These are phyloP conservation scores for Ceratitis capitata DNA, from an alignment of 1,140 invertebrate genomes.

Conservation along the genomic window DNA sequence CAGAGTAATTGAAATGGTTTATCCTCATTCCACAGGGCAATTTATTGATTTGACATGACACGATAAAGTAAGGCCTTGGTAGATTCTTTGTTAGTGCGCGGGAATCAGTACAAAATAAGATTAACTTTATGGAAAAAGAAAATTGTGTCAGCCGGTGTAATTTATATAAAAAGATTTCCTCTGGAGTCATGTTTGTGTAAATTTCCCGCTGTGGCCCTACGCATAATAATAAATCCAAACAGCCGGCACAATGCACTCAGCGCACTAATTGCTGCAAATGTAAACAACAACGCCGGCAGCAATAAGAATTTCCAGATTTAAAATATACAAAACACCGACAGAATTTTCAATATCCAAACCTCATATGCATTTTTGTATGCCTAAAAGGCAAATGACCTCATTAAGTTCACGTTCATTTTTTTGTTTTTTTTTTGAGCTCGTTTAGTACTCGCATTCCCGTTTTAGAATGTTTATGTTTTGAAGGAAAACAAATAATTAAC, in stretches of 20 bases:
- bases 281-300: not conserved
- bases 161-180: too few relatives aligned
- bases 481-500: not conserved
- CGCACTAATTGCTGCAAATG: not conserved
- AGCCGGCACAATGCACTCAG: not conserved
- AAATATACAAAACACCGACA: not conserved
- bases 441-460: not conserved
- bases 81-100: too few relatives aligned
- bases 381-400: slow-evolving; percentile 27
- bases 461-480: not conserved
- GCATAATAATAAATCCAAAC: not conserved
- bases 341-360: not conserved
- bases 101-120: too few relatives aligned
- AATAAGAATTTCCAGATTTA: not conserved
- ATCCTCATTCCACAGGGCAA: too few relatives aligned
- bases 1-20: too few relatives aligned
- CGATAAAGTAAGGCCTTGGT: too few relatives aligned
- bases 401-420: not conserved
- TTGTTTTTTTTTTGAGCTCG: not conserved
- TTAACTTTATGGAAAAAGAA: too few relatives aligned
- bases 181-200: not conserved
- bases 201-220: not conserved
- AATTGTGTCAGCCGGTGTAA: too few relatives aligned
- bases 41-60: too few relatives aligned
- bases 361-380: too few relatives aligned